Evolutionary conservation across 2,113 vertebrate genomes (phyloP).

Genomic region (Zeus faber): DNA sequence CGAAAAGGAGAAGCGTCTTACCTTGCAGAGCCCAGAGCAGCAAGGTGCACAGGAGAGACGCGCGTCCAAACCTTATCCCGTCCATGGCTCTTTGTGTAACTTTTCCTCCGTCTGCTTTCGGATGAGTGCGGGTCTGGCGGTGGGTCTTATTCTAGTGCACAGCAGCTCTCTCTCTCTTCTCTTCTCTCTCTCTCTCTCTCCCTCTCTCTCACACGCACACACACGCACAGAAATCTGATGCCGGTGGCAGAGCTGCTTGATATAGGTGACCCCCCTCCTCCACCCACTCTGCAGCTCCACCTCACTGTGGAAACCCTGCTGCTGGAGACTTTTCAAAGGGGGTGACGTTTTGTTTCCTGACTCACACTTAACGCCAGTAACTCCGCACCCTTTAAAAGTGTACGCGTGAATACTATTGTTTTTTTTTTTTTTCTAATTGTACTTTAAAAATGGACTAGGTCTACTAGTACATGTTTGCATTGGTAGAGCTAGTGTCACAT

Average conservation of each 20-base stretch:
- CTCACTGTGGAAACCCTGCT: conserved; percentile 11
- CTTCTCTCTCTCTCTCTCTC: conserved; percentile 16
- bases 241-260: conserved; percentile 73
- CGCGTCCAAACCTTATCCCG: conserved; percentile 57
- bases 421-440: too few species aligned
- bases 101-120: conserved; percentile 42
- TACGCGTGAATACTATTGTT: too few species aligned
- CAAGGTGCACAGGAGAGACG: conserved; percentile 63
- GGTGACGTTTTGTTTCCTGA: background rate
- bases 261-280: conserved; percentile 73
- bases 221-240: conserved; percentile 72
- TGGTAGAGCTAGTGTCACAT: too few species aligned
- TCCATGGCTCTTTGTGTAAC: conserved; percentile 57
- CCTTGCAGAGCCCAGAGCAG: conserved; percentile 64
- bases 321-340: conserved; percentile 23
- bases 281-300: conserved; percentile 1
- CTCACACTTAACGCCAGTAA: too few species aligned
- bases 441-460: too few species aligned
- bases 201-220: conserved; percentile 28
- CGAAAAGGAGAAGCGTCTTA: conserved; percentile 33
- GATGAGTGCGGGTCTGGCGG: conserved; percentile 27
- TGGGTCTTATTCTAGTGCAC: conserved; percentile 43
- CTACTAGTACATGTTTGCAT: too few species aligned
- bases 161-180: conserved; percentile 33
- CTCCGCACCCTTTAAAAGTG: too few species aligned